These are phyloP conservation scores for Grammomys dolichurus DNA, from an alignment of 2,113 vertebrate species.

Conservation along the genomic window DNA sequence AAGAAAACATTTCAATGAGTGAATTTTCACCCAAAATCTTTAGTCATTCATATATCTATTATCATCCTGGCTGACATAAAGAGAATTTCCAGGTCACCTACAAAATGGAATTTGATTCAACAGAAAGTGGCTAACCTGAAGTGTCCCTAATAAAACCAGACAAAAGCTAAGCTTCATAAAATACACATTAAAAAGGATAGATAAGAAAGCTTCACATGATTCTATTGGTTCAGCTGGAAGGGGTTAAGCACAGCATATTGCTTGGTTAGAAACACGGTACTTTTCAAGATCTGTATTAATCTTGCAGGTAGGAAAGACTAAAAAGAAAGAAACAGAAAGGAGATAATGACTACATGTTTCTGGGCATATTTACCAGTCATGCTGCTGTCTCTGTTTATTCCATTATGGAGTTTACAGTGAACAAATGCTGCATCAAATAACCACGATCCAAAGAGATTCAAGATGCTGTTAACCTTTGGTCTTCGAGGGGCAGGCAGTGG, in stretches of 20 bases:
- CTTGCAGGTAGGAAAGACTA: slow-evolving; percentile 92
- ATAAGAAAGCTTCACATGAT: slow-evolving; percentile 65
- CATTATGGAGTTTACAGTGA: slow-evolving; percentile 98
- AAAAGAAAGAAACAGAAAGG: slow-evolving; percentile 67
- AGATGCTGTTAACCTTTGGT: slow-evolving; percentile 98
- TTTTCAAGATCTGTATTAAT: slow-evolving; percentile 84
- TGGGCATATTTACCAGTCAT: slow-evolving; percentile 95
- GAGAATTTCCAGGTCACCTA: slow-evolving; percentile 73
- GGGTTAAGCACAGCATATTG: slow-evolving; percentile 81
- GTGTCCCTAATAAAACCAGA: slow-evolving; percentile 70
- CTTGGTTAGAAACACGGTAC: slow-evolving; percentile 74
- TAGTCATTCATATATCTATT: slow-evolving; percentile 48
- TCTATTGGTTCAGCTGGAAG: slow-evolving; percentile 82
- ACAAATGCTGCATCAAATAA: slow-evolving; percentile 97
- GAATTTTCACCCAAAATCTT: slow-evolving; percentile 59
- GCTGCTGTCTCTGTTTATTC: slow-evolving; percentile 96
- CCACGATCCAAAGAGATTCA: slow-evolving; percentile 98
- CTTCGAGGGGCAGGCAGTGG: slow-evolving; percentile 94
- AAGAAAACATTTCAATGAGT: slow-evolving; percentile 66
- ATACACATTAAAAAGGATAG: slow-evolving; percentile 65
- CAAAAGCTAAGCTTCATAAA: slow-evolving; percentile 67
- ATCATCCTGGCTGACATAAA: slow-evolving; percentile 75
- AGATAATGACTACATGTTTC: slow-evolving; percentile 61
- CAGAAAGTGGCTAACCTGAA: slow-evolving; percentile 68
- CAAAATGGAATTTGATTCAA: slow-evolving; percentile 69